phyloP scores from a whole-genome alignment of 2,888 invertebrate genomes.

The Lepidochrysops patricia region DNA sequence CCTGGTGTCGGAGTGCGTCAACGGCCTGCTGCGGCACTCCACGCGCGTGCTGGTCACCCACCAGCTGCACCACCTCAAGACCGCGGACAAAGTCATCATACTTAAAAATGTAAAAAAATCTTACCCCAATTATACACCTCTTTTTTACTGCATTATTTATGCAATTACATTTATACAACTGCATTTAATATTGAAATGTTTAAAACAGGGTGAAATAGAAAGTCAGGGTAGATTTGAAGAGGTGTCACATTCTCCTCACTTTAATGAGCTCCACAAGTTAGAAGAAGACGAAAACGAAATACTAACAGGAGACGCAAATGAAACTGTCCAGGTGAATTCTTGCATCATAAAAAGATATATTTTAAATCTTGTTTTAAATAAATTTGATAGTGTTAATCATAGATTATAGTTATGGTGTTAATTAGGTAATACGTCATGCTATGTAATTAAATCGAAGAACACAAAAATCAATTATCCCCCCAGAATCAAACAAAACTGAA shows the following conservation, averaged over 20 bases:
- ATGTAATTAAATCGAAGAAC: too few relatives aligned
- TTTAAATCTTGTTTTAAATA: too few relatives aligned
- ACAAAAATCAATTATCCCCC: background rate
- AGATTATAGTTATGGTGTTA: too few relatives aligned
- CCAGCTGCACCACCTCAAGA: constrained; percentile 83
- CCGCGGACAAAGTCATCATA: constrained; percentile 76
- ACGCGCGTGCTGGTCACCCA: constrained; percentile 87
- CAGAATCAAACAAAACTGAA: background rate
- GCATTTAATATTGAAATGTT: too few relatives aligned
- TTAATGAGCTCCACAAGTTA: constrained; percentile 45
- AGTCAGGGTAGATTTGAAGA: constrained; percentile 70
- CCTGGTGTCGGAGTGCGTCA: constrained; percentile 78
- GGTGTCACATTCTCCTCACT: constrained; percentile 64
- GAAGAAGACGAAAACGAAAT: constrained; percentile 45
- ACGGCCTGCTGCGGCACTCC: constrained; percentile 72
- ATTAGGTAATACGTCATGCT: too few relatives aligned
- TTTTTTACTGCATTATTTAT: too few relatives aligned
- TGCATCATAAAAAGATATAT: too few relatives aligned
- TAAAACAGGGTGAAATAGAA: constrained; percentile 74
- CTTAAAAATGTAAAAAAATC: constrained; percentile 72
- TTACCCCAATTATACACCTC: background rate
- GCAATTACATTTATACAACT: too few relatives aligned
- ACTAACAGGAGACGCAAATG: background rate
- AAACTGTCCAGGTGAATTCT: constrained; percentile 2
- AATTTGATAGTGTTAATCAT: too few relatives aligned